Conservation (phyloP, 1,140 invertebrate genomes). For the Drosophila truncata region DNA sequence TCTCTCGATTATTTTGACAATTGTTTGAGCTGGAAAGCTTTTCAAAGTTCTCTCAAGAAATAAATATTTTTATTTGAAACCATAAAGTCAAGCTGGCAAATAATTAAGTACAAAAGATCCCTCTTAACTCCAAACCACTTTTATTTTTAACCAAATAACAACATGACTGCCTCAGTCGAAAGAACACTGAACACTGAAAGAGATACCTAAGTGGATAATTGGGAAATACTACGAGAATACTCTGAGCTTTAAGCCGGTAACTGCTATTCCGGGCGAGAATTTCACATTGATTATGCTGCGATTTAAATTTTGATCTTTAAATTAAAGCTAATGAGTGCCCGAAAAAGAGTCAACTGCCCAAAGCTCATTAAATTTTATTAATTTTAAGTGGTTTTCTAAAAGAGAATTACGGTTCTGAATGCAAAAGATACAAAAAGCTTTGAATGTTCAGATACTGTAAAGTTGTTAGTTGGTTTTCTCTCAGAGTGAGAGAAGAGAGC, state of each 20-base stretch:
- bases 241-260: conserved; percentile 61
- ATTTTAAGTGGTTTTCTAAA: background rate
- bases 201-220: conserved; percentile 85
- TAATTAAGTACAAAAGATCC: background rate
- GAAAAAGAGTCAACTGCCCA: conserved; percentile 10
- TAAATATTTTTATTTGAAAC: background rate
- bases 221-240: conserved; percentile 78
- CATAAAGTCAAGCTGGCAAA: background rate
- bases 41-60: too few relatives aligned
- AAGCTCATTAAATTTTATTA: background rate
- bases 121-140: background rate
- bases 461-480: conserved; percentile 13
- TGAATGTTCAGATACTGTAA: background rate
- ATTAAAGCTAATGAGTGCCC: conserved; percentile 68
- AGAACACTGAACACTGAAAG: conserved; percentile 56
- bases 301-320: conserved; percentile 61
- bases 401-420: background rate
- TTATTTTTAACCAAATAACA: background rate
- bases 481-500: background rate
- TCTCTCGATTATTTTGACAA: background rate
- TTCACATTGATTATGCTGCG: conserved; percentile 73
- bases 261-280: conserved; percentile 74
- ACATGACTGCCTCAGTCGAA: background rate
- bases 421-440: conserved; percentile 3
- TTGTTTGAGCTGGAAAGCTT: background rate